Evolutionary conservation across 2,888 invertebrate species (phyloP), one percentile per base, ranked within the genome.

Genomic region (Alloplasta piceator): DNA sequence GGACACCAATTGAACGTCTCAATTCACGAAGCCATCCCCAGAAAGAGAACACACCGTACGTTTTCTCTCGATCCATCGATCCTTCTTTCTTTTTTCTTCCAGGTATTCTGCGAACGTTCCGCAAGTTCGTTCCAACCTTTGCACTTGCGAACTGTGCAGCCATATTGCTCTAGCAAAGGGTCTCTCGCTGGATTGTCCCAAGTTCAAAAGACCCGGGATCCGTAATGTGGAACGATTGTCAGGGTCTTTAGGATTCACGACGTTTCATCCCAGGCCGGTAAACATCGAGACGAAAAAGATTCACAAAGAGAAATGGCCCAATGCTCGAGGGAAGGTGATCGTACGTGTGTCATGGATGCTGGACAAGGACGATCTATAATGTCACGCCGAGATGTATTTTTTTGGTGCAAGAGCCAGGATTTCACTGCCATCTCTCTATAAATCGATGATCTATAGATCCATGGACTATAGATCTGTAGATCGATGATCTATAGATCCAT

Each of bases 1-100:
- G 66, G 46, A n/a, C 48, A 48, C 46, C 67, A 14, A 26, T 16
- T 56, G 50, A 41, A 80, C 80, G 68, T 68, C 72, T 77, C 80
- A 72, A 80, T 80, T 52, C 5, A 39, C 39, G 60, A 66, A 61
- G 39, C n/a, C 71, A 26, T 41, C n/a, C 16, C 36, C 6, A 43
- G 61, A 67, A 52, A 46, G 48, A 73, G 46, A 36, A 52, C 41
- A 41, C 39, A n/a, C n/a, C n/a, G n/a, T n/a, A n/a, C 55, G 16
- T 38, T 61, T 71, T 26, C 14, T 43, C 14, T 67, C 68, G 9
- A 43, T 38, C 12, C 48, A 52, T 14, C 41, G 10, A 16, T 58
- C 43, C n/a, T 36, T 26, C n/a, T 66, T 46, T 9, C 39, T 48
- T 48, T 66, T 58, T 64, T 10, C 36, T 52, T 50, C 16, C 39